Base-by-base conservation (phyloP, 2,113 vertebrate species). In the Pholis gunnellus region DNA sequence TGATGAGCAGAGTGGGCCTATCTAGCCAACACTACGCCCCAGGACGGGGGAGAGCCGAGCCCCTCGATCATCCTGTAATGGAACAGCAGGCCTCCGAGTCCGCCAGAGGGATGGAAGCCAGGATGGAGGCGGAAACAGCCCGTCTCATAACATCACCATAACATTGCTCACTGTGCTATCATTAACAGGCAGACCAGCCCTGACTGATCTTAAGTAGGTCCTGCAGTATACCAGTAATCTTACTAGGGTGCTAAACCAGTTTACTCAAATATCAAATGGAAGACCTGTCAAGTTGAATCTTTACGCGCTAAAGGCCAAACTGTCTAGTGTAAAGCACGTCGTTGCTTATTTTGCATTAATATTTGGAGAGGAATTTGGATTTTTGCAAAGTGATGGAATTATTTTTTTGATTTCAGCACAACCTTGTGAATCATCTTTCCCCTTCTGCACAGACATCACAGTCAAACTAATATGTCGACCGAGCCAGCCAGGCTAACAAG, bases 1-100 rank as follows among this genome's bases (percentile, higher is more conserved):
- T 92, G 92, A 94, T 92, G 93, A 93, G 93, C 85, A 83, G 86
- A 93, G 92, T 36, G 89, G 87, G 88, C 84, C 89, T 87, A 85
- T 91, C 89, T 75, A 77, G 83, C 88, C 86, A 75, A 88, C 87
- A 25, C 84, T 67, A 18, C 56, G 83, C 88, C 75, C 65, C 84
- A 52, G 89, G 90, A 90, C 36, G 44, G 83, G 80, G 78, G 77
- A 76, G 79, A 78, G 77, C 63, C 6, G 76, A 84, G 78, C 81
- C 86, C 81, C 92, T 93, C 84, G 48, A 92, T 94, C 92, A 92
- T 93, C 86, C 86, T 71, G 69, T 91, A 92, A 91, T 92, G 84
- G 84, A 91, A 78, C 88, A 91, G 86, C 78, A 81, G 91, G 88
- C 75, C 85, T 79, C 69, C 0, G 70, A 88, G 74, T 78, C 69